Conservation (phyloP, 2,888 invertebrate species). For the Melitaea athalia region DNA sequence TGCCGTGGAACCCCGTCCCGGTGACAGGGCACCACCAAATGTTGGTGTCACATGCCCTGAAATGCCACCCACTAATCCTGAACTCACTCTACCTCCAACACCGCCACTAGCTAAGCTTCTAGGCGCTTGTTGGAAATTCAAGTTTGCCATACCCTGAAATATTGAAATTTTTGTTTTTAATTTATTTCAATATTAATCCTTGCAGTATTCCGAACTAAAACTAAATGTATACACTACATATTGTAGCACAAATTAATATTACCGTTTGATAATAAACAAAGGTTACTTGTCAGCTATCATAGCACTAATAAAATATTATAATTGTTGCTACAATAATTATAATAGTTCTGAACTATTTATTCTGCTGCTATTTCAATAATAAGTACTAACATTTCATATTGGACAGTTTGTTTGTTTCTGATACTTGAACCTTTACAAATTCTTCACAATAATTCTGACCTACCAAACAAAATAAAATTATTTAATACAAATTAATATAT, state of each 20-base stretch:
- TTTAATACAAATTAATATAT: not conserved
- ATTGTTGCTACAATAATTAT: constrained; percentile 11
- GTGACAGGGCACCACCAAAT: constrained; percentile 76
- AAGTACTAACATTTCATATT: constrained; percentile 35
- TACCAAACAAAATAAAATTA: constrained; percentile 21
- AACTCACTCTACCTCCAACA: constrained; percentile 76
- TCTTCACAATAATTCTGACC: constrained; percentile 30
- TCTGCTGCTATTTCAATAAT: constrained; percentile 13
- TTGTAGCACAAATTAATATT: constrained; percentile 17
- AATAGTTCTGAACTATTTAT: not conserved
- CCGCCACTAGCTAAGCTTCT: constrained; percentile 92
- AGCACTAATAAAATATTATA: constrained; percentile 18
- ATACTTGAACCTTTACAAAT: constrained; percentile 25
- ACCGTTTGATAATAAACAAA: constrained; percentile 29
- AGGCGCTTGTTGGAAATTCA: constrained; percentile 94
- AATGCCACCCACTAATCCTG: constrained; percentile 90
- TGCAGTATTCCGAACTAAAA: not conserved
- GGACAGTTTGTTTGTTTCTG: constrained; percentile 22
- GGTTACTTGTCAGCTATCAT: constrained; percentile 26
- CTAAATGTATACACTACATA: constrained; percentile 16
- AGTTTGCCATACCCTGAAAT: constrained; percentile 93
- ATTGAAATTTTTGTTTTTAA: constrained; percentile 8
- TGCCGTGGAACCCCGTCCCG: constrained; percentile 69
- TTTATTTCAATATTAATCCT: not conserved
- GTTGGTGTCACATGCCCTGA: constrained; percentile 81